Evolutionary conservation across 2,797 vertebrate species (phyloP).

Genomic region (Heterohyrax brucei): DNA sequence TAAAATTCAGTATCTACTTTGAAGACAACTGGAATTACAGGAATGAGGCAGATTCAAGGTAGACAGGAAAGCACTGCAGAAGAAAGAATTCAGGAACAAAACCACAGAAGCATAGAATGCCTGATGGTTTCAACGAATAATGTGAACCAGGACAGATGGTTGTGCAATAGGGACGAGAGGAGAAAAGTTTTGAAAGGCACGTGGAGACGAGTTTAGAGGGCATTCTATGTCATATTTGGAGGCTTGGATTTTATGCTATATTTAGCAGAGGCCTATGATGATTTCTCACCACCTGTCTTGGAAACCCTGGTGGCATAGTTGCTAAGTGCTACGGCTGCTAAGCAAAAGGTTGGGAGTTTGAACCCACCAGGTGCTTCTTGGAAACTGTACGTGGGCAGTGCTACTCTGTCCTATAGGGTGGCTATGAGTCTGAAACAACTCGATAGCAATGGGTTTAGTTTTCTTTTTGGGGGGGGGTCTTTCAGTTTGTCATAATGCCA

Average conservation of each 20-base stretch:
- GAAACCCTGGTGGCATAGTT: too few species aligned
- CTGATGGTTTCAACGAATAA: background rate
- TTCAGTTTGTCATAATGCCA: background rate
- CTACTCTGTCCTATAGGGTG: too few species aligned
- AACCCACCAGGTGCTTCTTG: too few species aligned
- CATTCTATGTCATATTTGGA: background rate
- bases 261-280: background rate
- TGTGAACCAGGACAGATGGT: background rate
- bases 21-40: conserved; percentile 14
- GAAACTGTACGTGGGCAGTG: too few species aligned
- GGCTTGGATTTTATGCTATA: background rate
- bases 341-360: too few species aligned
- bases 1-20: conserved; percentile 31
- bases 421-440: too few species aligned
- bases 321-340: too few species aligned
- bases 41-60: conserved; percentile 16
- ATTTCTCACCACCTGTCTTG: background rate
- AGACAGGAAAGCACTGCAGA: background rate
- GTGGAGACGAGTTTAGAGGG: background rate
- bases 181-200: background rate
- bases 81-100: background rate
- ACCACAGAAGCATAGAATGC: background rate
- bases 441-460: too few species aligned
- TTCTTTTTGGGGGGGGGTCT: background rate
- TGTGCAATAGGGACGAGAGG: background rate